phyloP scores from a whole-genome alignment of 2,113 vertebrate genomes.

The Apodemus sylvaticus region DNA sequence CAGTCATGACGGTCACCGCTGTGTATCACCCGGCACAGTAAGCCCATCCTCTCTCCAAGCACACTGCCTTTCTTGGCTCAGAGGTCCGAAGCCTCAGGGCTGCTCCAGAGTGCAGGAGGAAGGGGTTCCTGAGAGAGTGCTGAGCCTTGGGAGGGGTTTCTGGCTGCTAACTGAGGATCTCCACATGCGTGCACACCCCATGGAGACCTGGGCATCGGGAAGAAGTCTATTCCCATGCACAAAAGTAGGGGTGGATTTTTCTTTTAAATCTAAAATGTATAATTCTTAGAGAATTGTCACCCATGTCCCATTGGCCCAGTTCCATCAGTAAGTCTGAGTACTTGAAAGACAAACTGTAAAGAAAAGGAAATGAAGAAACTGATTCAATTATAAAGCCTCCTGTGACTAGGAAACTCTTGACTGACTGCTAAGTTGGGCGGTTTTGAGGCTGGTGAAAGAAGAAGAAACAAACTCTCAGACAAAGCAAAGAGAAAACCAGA shows the following conservation, averaged over 20 bases:
- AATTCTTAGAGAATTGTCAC: neutral
- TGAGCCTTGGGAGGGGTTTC: too few species aligned
- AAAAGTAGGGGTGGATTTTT: neutral
- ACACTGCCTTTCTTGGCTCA: neutral
- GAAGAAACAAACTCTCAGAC: neutral
- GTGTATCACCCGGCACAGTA: neutral
- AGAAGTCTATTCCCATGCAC: neutral
- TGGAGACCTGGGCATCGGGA: neutral
- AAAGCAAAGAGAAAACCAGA: neutral
- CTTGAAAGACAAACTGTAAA: conserved; percentile 5
- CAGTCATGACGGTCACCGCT: neutral
- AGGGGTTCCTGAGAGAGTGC: neutral
- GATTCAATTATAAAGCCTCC: neutral
- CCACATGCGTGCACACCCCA: neutral
- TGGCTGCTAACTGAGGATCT: neutral
- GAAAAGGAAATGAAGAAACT: neutral
- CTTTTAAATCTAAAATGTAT: neutral
- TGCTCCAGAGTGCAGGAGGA: too few species aligned
- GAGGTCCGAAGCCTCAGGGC: neutral
- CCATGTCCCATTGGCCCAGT: neutral
- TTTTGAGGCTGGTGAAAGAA: conserved; percentile 33
- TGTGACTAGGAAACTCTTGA: conserved; percentile 4
- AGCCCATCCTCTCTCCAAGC: neutral
- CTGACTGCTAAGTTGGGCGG: neutral
- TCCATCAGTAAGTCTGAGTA: neutral